Percentiles rank a stretch among this genome's conserved stretches.
Evolutionary conservation across 92 coral and sea anemone genomes (phyloP).

Genomic region (Palythoa grandiflora): DNA sequence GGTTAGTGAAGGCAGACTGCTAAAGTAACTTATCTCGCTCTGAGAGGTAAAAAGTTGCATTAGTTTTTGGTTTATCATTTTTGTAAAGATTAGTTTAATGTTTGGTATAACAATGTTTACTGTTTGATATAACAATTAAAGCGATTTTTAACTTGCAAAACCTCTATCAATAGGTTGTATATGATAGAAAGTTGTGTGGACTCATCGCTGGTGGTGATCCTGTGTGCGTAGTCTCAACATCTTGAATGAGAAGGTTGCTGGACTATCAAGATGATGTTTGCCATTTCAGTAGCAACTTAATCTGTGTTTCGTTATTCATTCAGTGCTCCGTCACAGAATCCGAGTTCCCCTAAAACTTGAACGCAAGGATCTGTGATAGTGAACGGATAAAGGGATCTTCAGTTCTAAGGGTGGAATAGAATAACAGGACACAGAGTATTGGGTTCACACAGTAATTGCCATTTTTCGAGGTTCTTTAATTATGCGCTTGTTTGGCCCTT

Average conservation of each 20-base stretch:
- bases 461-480: too few relatives aligned
- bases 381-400: slow-evolving; percentile 1
- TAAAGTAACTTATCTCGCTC: too few relatives aligned
- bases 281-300: slow-evolving; percentile 27
- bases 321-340: slow-evolving; percentile 17
- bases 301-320: slow-evolving; percentile 19
- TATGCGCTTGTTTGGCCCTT: too few relatives aligned
- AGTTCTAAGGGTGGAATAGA: slow-evolving; percentile 7
- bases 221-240: slow-evolving; percentile 13
- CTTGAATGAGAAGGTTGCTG: slow-evolving; percentile 12
- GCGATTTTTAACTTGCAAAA: too few relatives aligned
- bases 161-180: too few relatives aligned
- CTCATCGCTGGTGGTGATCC: slow-evolving; percentile 17
- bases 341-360: slow-evolving; percentile 14
- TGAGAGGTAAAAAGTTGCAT: too few relatives aligned
- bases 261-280: slow-evolving; percentile 18
- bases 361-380: slow-evolving; percentile 22
- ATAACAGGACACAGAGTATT: slow-evolving; percentile 20
- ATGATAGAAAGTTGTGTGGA: background rate
- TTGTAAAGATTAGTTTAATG: too few relatives aligned
- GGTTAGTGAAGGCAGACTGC: too few relatives aligned
- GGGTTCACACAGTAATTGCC: background rate
- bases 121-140: too few relatives aligned
- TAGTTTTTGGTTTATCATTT: too few relatives aligned
- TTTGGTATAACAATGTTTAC: too few relatives aligned